phyloP scores from a whole-genome alignment of 1,140 invertebrate genomes.

The Zaprionus gabonicus region DNA sequence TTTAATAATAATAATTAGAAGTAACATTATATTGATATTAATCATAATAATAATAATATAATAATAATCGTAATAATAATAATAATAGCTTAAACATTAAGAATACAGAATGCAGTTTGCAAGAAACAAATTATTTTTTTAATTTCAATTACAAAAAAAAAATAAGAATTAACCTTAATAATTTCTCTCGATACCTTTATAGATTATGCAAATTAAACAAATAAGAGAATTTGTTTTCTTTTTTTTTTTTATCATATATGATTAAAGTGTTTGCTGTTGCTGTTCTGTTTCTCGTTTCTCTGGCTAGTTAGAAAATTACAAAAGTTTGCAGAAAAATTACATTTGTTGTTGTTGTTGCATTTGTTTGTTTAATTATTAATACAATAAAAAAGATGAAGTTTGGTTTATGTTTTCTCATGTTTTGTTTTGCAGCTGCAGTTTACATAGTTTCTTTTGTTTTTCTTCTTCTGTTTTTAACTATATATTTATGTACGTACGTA shows the following conservation, averaged over 20 bases:
- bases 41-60: slow-evolving; percentile 25
- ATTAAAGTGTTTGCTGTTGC: neutral
- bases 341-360: neutral
- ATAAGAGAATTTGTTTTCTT: slow-evolving; percentile 14
- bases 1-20: slow-evolving; percentile 75
- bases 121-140: slow-evolving; percentile 5
- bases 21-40: slow-evolving; percentile 43
- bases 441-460: slow-evolving; percentile 13
- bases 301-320: slow-evolving; percentile 51
- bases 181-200: slow-evolving; percentile 37
- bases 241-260: slow-evolving; percentile 13
- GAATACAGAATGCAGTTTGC: slow-evolving; percentile 73
- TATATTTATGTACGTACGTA: slow-evolving; percentile 26
- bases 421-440: slow-evolving; percentile 37
- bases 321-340: slow-evolving; percentile 33
- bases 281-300: slow-evolving; percentile 4
- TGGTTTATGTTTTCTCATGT: slow-evolving; percentile 14
- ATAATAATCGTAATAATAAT: slow-evolving; percentile 57
- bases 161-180: slow-evolving; percentile 2
- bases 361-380: slow-evolving; percentile 23
- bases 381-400: slow-evolving; percentile 19
- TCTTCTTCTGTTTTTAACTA: slow-evolving; percentile 25
- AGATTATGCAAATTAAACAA: slow-evolving; percentile 14
- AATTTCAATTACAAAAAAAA: slow-evolving; percentile 6
- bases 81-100: slow-evolving; percentile 77